Evolutionary conservation across 2,888 invertebrate genomes (phyloP), one percentile per base, ranked within the genome.

Genomic region (Villa cingulata): DNA sequence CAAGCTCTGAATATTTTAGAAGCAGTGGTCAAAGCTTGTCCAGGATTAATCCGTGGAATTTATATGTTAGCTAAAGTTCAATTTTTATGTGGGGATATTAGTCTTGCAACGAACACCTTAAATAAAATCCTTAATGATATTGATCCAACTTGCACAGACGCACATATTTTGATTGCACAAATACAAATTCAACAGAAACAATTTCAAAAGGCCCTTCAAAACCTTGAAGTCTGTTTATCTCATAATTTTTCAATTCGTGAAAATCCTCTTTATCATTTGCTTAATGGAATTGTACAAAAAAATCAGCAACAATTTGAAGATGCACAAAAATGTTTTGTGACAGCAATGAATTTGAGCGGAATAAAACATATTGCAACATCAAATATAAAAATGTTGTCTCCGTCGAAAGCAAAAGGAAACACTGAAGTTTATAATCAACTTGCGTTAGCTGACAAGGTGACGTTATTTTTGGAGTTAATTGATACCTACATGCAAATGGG

Each of bases 201-300:
- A 41, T 86, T 77, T 58, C 76, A 82, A 17, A 77, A 83, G 60
- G 95, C 95, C 0, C 77, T 84, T 14, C 89, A 91, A 63, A 83
- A 82, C 47, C 71, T 97, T 41, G 95, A 96, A 70, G 78, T 86
- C 54, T 91, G 89, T 48, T 71, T 96, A 15, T 92, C 92, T 60
- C 86, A 87, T 61, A 89, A 95, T 66, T 95, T 97, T 62, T 83
- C 87, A 68, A 83, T 96, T 0, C 73, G 94, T 54, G 92, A 95
- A 51, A 85, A 87, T 66, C 88, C 94, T 0, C 73, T 91, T 63
- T 97, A 90, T 62, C 89, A 94, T 69, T 76, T 92, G 52, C 77
- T 94, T 1, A 78, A 81, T 55, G 94, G 92, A 1, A 74, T 87
- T 23, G 81, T 95, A 43, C 78, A 86, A 54, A 90, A 86, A 62